These are phyloP conservation scores for Coremacera marginata DNA, from an alignment of 2,888 invertebrate species.

Conservation along the genomic window DNA sequence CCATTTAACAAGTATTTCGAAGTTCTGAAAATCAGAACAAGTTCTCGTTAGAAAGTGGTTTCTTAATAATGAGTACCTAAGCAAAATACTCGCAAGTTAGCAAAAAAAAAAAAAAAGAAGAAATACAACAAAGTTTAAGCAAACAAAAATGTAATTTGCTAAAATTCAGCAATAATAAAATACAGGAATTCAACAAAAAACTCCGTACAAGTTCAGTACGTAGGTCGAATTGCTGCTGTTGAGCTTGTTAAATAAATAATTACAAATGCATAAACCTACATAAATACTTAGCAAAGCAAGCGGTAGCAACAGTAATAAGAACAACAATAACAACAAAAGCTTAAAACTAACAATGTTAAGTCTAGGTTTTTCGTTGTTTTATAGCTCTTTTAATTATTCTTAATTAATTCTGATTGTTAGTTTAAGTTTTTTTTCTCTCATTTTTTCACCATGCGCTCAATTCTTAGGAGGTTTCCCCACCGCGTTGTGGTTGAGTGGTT, in stretches of 20 bases:
- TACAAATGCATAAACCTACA: conserved; percentile 1
- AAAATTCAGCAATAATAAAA: not conserved
- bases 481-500: too few relatives aligned
- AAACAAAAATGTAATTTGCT: not conserved
- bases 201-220: not conserved
- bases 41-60: not conserved
- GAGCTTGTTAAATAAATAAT: not conserved
- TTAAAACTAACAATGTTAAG: not conserved
- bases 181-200: not conserved
- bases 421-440: too few relatives aligned
- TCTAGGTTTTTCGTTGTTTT: not conserved
- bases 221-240: not conserved
- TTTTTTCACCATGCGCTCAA: too few relatives aligned
- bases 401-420: not conserved
- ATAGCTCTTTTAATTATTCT: not conserved
- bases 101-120: too few relatives aligned
- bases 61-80: too few relatives aligned
- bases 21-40: not conserved
- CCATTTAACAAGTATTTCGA: not conserved
- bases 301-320: not conserved
- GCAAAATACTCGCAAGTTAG: too few relatives aligned
- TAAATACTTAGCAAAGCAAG: not conserved
- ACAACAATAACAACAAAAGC: not conserved
- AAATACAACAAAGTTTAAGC: too few relatives aligned
- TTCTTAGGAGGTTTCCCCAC: too few relatives aligned